Evolutionary conservation across 2,113 vertebrate species (phyloP).

Genomic region (Anthoscopus minutus): DNA sequence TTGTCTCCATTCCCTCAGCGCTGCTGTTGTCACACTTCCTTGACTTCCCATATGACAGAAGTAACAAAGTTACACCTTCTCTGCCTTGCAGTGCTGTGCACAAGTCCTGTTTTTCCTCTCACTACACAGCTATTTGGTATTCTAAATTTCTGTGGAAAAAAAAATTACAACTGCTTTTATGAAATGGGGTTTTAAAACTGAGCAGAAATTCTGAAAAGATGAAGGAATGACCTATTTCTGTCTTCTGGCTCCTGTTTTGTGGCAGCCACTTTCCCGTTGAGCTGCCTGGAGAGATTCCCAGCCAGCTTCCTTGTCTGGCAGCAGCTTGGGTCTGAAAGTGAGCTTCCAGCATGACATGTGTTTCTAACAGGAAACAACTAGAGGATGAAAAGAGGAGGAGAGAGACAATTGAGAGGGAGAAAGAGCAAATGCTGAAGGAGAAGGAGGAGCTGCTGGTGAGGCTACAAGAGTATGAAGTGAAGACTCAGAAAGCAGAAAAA

Average conservation of each 20-base stretch:
- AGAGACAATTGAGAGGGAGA: constrained; percentile 86
- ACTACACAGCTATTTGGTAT: background rate
- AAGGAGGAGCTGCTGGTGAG: constrained; percentile 86
- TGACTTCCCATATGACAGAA: background rate
- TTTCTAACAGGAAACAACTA: constrained; percentile 80
- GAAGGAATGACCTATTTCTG: background rate
- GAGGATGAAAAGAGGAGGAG: constrained; percentile 90
- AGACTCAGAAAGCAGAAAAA: constrained; percentile 89
- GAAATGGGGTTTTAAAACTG: background rate
- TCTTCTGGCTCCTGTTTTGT: background rate
- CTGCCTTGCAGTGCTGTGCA: background rate
- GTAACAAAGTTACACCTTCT: background rate
- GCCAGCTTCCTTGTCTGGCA: background rate
- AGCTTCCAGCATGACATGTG: background rate
- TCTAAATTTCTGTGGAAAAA: background rate
- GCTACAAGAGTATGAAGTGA: constrained; percentile 87
- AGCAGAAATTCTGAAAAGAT: background rate
- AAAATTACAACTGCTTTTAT: background rate
- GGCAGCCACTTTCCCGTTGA: background rate
- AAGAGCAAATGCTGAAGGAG: constrained; percentile 88
- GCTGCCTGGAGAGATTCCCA: background rate
- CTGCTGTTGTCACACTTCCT: background rate
- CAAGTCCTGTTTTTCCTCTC: background rate
- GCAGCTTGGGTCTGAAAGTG: background rate
- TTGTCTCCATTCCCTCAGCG: background rate